Base-by-base conservation (phyloP, 2,888 invertebrate genomes). In the Chaitophorus viminalis region DNA sequence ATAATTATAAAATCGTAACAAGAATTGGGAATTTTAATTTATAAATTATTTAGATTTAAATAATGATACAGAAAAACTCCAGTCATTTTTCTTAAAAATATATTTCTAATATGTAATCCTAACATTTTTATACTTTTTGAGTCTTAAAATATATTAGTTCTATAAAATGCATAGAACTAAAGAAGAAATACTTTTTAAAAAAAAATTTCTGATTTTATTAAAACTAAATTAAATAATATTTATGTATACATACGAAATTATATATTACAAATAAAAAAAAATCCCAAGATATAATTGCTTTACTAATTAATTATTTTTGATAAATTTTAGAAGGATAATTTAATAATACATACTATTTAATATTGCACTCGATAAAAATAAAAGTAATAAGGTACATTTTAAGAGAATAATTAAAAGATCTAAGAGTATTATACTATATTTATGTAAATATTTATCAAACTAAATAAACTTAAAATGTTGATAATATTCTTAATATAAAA, bases 61-160 rank as follows among this genome's bases (percentile, higher is more conserved):
- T 83, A 75, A 83, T 83, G 60, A 83, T 82, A 74, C 72, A 82
- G 79, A 79, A 79, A 18, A 72, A 72, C 31, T 83, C 74, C 83
- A 83, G 83, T 83, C 83, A 74, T 54, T 83, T 75, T 83, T 29
- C 82, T 83, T 83, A 83, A 11, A 60, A 36, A 83, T 60, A 29
- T 74, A 75, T 54, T 36, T 75, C 36, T 83, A 83, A 18, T 68
- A 81, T 60, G 70, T 39, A 39, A 75, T 36, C 29, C 83, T 60
- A 39, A 83, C 74, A 74, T 60, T 82, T 81, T 60, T 75, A n/a
- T 4, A 75, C 60, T 74, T 83, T 33, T 14, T 70, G 52, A 79
- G 21, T 83, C 21, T 60, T 36, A 83, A 83, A 75, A 82, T 46
- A 75, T 60, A 83, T 83, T 74, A 74, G 36, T 60, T 81, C 65